A percentile compares a stretch with the other conserved stretches of the same genome.
phyloP scores from a whole-genome alignment of 2,888 invertebrate genomes.

The Agonum fuliginosum region DNA sequence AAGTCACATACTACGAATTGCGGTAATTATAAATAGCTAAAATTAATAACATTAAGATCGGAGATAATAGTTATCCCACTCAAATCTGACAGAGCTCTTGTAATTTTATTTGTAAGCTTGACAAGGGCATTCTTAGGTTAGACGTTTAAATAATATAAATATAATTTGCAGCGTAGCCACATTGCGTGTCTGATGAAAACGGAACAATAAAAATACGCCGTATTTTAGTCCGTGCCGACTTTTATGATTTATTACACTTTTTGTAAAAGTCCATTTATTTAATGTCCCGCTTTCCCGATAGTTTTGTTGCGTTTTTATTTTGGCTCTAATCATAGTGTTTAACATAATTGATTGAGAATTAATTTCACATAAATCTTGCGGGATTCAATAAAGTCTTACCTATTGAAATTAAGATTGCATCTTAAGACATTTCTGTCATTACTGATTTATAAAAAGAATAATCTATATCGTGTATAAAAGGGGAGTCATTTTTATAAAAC shows the following conservation, averaged over 20 bases:
- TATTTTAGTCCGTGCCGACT: constrained; percentile 40
- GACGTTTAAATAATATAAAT: constrained; percentile 50
- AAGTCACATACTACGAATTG: constrained; percentile 27
- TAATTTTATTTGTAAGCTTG: constrained; percentile 41
- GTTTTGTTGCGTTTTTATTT: constrained; percentile 14
- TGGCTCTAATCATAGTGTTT: constrained; percentile 33
- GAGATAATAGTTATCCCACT: constrained; percentile 21
- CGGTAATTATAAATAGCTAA: constrained; percentile 14
- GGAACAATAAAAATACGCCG: constrained; percentile 43
- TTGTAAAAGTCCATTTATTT: constrained; percentile 47
- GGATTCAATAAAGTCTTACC: neutral
- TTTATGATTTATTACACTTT: constrained; percentile 45
- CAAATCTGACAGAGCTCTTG: constrained; percentile 29
- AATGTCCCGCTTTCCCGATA: constrained; percentile 15
- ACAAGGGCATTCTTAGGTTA: constrained; percentile 24
- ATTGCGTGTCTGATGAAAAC: constrained; percentile 44
- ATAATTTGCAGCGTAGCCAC: constrained; percentile 26
- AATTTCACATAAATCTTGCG: constrained; percentile 37
- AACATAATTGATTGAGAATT: constrained; percentile 47
- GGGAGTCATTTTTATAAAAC: too few species aligned
- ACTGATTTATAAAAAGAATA: too few species aligned
- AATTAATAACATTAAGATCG: constrained; percentile 26
- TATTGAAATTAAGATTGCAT: too few species aligned
- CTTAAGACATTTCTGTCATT: too few species aligned
- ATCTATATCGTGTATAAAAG: too few species aligned